Percentiles rank a stretch among this genome's conserved stretches.
phyloP scores from a whole-genome alignment of 1,140 invertebrate genomes.

The Zaprionus inermis region DNA sequence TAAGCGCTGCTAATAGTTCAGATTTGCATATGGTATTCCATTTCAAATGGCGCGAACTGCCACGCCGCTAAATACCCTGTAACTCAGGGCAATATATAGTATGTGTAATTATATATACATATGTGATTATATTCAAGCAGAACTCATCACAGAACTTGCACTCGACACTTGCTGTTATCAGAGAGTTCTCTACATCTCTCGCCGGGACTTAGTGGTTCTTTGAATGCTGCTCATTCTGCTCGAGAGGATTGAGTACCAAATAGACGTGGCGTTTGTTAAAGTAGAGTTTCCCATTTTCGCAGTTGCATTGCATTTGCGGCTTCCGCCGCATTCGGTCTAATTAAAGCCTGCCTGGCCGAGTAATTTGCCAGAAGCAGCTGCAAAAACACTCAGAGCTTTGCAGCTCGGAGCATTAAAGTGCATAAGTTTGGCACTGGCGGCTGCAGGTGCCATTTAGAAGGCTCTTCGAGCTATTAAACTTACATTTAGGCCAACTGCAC shows the following conservation, averaged over 20 bases:
- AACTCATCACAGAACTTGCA: too few species aligned
- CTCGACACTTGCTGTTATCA: neutral
- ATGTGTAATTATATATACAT: too few species aligned
- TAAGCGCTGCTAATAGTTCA: neutral
- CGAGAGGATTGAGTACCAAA: neutral
- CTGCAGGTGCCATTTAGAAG: slow-evolving; percentile 61
- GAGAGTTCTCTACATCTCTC: neutral
- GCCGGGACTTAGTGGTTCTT: too few species aligned
- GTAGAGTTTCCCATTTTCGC: neutral
- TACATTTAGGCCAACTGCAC: slow-evolving; percentile 44
- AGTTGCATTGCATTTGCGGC: slow-evolving; percentile 3
- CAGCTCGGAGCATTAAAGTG: slow-evolving; percentile 30
- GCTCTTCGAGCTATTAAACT: slow-evolving; percentile 64
- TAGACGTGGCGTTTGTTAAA: neutral
- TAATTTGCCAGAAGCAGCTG: slow-evolving; percentile 5
- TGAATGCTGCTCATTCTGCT: neutral
- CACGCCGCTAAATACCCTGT: neutral
- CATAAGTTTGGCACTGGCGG: slow-evolving; percentile 44
- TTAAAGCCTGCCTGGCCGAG: slow-evolving; percentile 7
- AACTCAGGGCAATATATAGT: too few species aligned
- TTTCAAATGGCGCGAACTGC: neutral
- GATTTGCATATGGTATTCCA: neutral
- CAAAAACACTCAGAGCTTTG: slow-evolving; percentile 22
- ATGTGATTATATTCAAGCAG: too few species aligned
- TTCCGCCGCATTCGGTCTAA: neutral